Evolutionary conservation across 2,113 vertebrate genomes (phyloP).

Genomic region (Scatophagus argus): DNA sequence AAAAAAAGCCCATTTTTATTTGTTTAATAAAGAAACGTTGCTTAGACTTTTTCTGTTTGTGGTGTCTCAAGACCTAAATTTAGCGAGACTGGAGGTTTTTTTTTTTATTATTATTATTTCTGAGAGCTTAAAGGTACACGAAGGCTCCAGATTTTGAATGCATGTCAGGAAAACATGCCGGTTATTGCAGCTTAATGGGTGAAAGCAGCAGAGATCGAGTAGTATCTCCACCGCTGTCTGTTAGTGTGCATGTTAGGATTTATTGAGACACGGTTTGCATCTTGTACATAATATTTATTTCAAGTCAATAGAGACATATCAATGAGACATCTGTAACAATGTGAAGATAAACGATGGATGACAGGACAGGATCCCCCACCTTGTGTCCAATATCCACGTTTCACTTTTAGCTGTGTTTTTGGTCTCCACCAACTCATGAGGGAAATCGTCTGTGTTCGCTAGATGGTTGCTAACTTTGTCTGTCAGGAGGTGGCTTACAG

Average conservation of each 20-base stretch:
- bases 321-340: not conserved
- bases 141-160: not conserved
- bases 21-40: not conserved
- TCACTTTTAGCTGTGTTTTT: not conserved
- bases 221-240: constrained; percentile 2
- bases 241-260: not conserved
- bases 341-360: not conserved
- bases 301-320: not conserved
- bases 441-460: too few relatives aligned
- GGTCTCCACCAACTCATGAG: not conserved
- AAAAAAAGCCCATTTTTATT: constrained; percentile 16
- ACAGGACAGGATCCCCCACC: not conserved
- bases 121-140: constrained; percentile 2
- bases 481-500: too few relatives aligned
- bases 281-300: constrained; percentile 4
- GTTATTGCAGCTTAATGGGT: not conserved
- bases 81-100: not conserved
- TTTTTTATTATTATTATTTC: too few relatives aligned
- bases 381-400: not conserved
- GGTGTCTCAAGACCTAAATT: not conserved
- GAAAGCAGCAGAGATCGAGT: constrained; percentile 3
- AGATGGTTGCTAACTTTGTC: not conserved
- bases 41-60: not conserved
- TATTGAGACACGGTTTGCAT: not conserved
- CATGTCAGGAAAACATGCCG: not conserved